A percentile compares a stretch with the other conserved stretches of the same genome.
Evolutionary conservation across 2,113 vertebrate species (phyloP).

Genomic region (Jacana jacana): DNA sequence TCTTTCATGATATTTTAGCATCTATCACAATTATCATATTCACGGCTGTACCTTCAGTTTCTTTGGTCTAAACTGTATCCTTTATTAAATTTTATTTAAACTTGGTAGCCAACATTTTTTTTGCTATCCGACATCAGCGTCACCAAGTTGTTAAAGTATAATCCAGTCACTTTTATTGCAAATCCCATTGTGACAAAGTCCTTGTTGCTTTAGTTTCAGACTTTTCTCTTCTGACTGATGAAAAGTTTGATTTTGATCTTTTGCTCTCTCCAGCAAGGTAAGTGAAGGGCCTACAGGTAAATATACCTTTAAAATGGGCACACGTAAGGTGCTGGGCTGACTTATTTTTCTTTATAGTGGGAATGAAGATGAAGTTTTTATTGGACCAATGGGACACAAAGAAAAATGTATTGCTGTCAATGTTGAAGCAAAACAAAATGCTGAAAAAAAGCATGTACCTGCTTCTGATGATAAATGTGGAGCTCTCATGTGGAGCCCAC

Average conservation of each 20-base stretch:
- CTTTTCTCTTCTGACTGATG: conserved; percentile 70
- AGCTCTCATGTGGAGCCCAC: conserved; percentile 80
- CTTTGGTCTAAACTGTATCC: not conserved
- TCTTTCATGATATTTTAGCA: not conserved
- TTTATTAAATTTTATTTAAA: not conserved
- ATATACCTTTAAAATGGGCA: not conserved
- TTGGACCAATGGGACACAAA: conserved; percentile 77
- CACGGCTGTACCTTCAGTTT: not conserved
- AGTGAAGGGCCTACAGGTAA: not conserved
- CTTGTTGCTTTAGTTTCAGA: conserved; percentile 27
- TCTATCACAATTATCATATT: not conserved
- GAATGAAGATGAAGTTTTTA: conserved; percentile 89
- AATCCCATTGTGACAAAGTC: not conserved
- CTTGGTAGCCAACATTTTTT: not conserved
- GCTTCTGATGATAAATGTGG: not conserved
- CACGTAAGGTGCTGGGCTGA: not conserved
- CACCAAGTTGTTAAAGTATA: not conserved
- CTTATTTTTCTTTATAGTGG: conserved; percentile 56
- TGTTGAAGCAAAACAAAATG: not conserved
- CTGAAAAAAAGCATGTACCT: not conserved
- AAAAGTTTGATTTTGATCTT: conserved; percentile 81
- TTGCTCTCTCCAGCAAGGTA: conserved; percentile 79
- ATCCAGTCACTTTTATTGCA: not conserved
- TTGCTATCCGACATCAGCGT: not conserved
- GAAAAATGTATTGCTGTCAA: conserved; percentile 76